phyloP scores from a whole-genome alignment of 30 jellyfish, hydroid and myxozoan genomes.

The Calvadosia cruxmelitensis region DNA sequence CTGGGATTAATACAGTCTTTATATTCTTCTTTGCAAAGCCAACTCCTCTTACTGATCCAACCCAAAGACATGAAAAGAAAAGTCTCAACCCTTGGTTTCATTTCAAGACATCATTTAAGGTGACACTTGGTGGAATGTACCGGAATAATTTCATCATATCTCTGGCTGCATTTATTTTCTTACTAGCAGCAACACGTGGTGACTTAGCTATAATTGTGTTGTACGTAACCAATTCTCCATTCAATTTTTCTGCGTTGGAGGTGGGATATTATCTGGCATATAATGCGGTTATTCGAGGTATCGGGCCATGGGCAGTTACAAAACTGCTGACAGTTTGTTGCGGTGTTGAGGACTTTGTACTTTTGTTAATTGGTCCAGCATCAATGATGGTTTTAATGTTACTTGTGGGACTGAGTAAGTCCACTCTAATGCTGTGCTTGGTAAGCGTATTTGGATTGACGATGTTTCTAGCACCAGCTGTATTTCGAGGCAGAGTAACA shows the following conservation, averaged over 20 bases:
- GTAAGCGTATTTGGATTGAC: constrained; percentile 56
- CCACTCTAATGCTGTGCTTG: constrained; percentile 39
- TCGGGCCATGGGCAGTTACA: constrained; percentile 47
- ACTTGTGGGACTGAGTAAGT: constrained; percentile 40
- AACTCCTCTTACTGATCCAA: not conserved
- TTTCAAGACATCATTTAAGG: constrained; percentile 14
- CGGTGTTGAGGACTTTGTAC: constrained; percentile 24
- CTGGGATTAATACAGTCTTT: constrained; percentile 25
- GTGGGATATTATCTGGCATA: constrained; percentile 68
- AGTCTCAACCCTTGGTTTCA: constrained; percentile 57
- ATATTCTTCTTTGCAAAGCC: constrained; percentile 37
- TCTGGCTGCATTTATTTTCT: constrained; percentile 39
- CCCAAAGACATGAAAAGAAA: not conserved
- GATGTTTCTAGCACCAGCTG: constrained; percentile 51
- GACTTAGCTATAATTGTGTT: constrained; percentile 55
- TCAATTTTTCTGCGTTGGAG: constrained; percentile 44
- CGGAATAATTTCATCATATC: constrained; percentile 27
- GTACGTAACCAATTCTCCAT: constrained; percentile 53
- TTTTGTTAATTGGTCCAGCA: constrained; percentile 38
- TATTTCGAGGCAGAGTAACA: constrained; percentile 44
- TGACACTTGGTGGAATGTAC: constrained; percentile 14
- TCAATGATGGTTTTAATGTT: constrained; percentile 43
- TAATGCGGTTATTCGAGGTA: constrained; percentile 47
- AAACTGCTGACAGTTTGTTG: constrained; percentile 44
- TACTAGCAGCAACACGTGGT: constrained; percentile 49